Base-by-base conservation (phyloP, 2,113 vertebrate species). In the Eublepharis macularius region DNA sequence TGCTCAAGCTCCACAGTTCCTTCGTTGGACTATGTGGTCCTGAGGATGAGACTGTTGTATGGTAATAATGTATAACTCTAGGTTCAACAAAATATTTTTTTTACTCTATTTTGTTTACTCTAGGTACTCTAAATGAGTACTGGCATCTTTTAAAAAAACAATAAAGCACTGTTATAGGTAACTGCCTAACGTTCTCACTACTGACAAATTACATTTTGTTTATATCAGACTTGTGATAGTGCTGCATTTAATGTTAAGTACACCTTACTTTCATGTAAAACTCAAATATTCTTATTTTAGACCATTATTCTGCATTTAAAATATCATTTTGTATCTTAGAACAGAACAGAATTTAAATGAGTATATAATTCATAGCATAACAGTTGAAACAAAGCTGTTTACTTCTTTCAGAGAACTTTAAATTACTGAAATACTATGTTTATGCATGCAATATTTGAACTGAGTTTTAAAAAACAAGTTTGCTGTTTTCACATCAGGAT, bases 311-410 rank as follows among this genome's bases (percentile, higher is more conserved):
- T 92, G 90, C 92, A 94, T 91, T 89, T 94, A 87, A 94, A 94
- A 92, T 90, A 91, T 94, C 93, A 94, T 94, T 95, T 94, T 91
- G 89, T 87, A 85, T 88, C 69, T 83, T 90, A 89, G 92, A 93
- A 80, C 66, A 88, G 91, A 94, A 94, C 88, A 85, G 93, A 94
- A 90, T 94, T 94, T 91, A 93, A 95, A 91, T 26, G 81, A 39
- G 93, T 96, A 88, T 89, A 95, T 95, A 96, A 96, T 96, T 97
- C 95, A 97, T 96, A 90, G 92, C 86, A 92, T 89, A 92, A 91
- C 92, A 95, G 92, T 72, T 93, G 94, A 94, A 93, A 95, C 95
- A 96, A 96, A 96, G 94, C 95, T 91, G 87, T 82, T 86, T 82
- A 87, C 89, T 94, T 88, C 92, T 95, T 94, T 96, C 94, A 95